phyloP scores from a whole-genome alignment of 1,140 invertebrate species.

The Halesus radiatus region DNA sequence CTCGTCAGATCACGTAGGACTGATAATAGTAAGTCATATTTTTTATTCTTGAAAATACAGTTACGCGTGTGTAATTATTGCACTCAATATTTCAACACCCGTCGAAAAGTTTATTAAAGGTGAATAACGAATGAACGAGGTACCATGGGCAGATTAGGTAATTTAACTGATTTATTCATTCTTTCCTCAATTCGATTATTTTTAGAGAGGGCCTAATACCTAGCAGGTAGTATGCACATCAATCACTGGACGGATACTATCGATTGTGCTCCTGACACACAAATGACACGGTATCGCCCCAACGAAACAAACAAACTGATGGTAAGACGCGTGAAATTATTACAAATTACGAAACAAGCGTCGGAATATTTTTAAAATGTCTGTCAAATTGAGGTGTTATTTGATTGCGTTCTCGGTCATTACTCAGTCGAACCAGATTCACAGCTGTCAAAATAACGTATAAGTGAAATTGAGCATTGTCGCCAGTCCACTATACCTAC shows the following conservation, averaged over 20 bases:
- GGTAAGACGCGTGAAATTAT: conserved; percentile 29
- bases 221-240: not conserved
- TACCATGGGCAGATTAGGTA: not conserved
- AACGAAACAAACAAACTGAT: conserved; percentile 29
- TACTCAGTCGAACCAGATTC: conserved; percentile 33
- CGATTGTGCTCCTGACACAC: conserved; percentile 28
- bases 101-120: not conserved
- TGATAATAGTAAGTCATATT: no score
- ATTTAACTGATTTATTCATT: not conserved
- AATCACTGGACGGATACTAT: conserved; percentile 6
- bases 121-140: not conserved
- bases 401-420: conserved; percentile 27
- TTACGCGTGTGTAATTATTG: not conserved
- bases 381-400: conserved; percentile 36
- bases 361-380: conserved; percentile 18
- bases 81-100: not conserved
- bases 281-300: conserved; percentile 28
- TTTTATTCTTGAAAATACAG: no score
- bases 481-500: not conserved
- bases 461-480: conserved; percentile 34
- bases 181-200: conserved; percentile 1
- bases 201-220: not conserved
- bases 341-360: conserved; percentile 25
- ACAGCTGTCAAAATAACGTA: conserved; percentile 43
- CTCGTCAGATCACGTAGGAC: no score